These are phyloP conservation scores for Monodelphis domestica DNA, from an alignment of 2,797 vertebrate genomes.

Conservation along the genomic window DNA sequence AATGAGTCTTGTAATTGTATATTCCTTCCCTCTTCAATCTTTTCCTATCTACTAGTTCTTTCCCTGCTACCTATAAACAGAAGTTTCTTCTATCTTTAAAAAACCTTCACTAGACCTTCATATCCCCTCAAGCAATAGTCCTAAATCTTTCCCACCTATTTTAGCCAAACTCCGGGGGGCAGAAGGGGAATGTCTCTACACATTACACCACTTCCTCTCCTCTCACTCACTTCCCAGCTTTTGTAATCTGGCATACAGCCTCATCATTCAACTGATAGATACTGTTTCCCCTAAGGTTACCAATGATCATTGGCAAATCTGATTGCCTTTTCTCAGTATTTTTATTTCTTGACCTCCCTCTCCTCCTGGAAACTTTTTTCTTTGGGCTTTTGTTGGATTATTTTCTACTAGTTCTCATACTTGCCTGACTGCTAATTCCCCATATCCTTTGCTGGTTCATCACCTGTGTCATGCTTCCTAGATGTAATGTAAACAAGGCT, in stretches of 20 bases:
- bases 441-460: neutral
- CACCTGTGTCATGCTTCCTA: neutral
- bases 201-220: neutral
- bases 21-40: neutral
- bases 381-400: neutral
- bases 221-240: neutral
- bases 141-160: neutral
- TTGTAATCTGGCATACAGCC: neutral
- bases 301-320: neutral
- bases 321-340: neutral
- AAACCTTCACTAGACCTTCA: neutral
- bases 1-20: neutral
- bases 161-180: too few species aligned
- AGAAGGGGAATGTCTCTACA: neutral
- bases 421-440: neutral
- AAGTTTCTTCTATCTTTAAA: neutral
- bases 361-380: neutral
- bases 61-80: neutral
- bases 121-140: neutral
- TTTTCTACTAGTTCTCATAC: neutral
- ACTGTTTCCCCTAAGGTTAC: neutral
- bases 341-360: neutral
- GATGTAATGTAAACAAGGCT: neutral
- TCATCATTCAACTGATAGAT: neutral
- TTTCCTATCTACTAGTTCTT: neutral